These are phyloP conservation scores for Guaruba guarouba DNA, from an alignment of 2,113 vertebrate genomes.

Conservation along the genomic window DNA sequence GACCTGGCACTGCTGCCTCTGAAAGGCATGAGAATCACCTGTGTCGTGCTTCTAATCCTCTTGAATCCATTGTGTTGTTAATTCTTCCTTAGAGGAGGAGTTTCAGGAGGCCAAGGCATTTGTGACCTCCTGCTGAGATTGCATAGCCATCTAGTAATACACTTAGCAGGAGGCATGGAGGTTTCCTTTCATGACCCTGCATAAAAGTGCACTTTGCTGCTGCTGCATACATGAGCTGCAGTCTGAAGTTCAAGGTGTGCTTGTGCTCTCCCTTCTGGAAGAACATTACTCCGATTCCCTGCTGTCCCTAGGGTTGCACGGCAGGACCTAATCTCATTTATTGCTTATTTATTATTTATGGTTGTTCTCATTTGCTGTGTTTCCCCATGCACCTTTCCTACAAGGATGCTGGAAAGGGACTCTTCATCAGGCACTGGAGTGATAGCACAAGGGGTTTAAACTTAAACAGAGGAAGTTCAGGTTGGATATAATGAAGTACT, in stretches of 20 bases:
- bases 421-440: background rate
- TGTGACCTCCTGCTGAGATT: background rate
- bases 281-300: background rate
- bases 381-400: background rate
- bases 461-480: background rate
- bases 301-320: background rate
- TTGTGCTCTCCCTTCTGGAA: background rate
- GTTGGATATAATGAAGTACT: background rate
- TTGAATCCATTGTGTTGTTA: background rate
- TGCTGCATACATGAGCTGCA: background rate
- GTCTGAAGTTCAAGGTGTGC: background rate
- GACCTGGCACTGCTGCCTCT: background rate
- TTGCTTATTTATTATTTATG: background rate
- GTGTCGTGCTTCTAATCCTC: rapidly evolving
- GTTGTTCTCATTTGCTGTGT: background rate
- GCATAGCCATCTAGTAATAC: background rate
- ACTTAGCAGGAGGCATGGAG: rapidly evolving
- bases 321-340: background rate
- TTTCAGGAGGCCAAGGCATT: background rate
- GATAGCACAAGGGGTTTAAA: background rate
- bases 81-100: background rate
- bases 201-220: background rate
- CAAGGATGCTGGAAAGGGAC: background rate
- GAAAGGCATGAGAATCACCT: background rate
- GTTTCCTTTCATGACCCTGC: background rate